These are phyloP conservation scores for Phymorhynchus buccinoides DNA, from an alignment of 1,140 invertebrate genomes.

Conservation along the genomic window DNA sequence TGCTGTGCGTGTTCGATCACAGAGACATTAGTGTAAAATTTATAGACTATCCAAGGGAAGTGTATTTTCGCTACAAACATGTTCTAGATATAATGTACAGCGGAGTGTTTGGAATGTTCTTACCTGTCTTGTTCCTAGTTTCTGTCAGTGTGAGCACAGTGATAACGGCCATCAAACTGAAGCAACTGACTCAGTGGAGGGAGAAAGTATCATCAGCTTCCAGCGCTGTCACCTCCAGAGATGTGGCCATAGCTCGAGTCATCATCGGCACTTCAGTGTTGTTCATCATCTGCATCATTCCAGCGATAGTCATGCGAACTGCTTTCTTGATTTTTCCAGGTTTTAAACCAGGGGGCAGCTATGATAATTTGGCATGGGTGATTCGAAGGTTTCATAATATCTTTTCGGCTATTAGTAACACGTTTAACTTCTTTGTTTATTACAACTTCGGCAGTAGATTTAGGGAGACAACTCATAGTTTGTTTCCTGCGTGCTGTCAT, in stretches of 20 bases:
- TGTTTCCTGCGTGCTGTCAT: neutral
- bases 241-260: neutral
- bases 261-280: neutral
- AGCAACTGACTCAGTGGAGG: neutral
- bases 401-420: neutral
- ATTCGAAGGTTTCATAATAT: neutral
- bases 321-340: neutral
- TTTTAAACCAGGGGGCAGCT: neutral
- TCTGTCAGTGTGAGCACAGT: neutral
- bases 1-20: neutral
- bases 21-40: neutral
- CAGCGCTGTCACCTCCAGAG: neutral
- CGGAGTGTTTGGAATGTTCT: neutral
- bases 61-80: neutral
- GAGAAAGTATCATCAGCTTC: neutral
- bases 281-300: neutral
- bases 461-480: neutral
- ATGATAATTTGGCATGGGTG: neutral
- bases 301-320: neutral
- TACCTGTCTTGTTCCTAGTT: neutral
- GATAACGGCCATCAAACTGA: neutral
- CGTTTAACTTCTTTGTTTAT: slow-evolving; percentile 12
- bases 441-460: neutral
- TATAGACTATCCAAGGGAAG: neutral
- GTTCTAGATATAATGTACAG: neutral